Percentiles rank a stretch among this genome's conserved stretches.
Conservation (phyloP, 1,140 invertebrate genomes). For the Daktulosphaira vitifoliae region DNA sequence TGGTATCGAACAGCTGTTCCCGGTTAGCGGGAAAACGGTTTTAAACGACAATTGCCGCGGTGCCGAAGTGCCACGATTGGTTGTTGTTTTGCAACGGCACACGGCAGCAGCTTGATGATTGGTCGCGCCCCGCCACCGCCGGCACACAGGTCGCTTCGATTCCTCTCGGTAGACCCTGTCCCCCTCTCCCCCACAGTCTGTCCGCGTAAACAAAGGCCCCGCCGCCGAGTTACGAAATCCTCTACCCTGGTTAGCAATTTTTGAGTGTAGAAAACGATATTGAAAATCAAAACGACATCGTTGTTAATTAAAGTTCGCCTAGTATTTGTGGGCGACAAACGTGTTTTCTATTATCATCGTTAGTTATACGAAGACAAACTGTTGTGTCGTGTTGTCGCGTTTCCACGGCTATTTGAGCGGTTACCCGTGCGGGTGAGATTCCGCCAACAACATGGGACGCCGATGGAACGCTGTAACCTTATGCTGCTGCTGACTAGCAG, state of each 20-base stretch:
- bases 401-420: too few species aligned
- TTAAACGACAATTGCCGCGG: constrained; percentile 18
- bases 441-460: not conserved
- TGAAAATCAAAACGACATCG: too few species aligned
- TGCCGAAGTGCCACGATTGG: not conserved
- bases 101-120: constrained; percentile 3
- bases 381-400: too few species aligned
- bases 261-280: too few species aligned
- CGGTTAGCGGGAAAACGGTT: constrained; percentile 24
- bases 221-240: constrained; percentile 1
- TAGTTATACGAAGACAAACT: too few species aligned
- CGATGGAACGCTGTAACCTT: too few species aligned
- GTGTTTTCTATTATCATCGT: too few species aligned
- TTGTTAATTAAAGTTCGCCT: too few species aligned
- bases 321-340: too few species aligned
- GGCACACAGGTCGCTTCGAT: constrained; percentile 14
- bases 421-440: too few species aligned
- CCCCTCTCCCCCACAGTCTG: not conserved
- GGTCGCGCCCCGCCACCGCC: constrained; percentile 11
- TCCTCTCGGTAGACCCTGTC: not conserved
- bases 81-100: constrained; percentile 4
- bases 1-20: constrained; percentile 14
- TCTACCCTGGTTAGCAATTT: not conserved
- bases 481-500: too few species aligned
- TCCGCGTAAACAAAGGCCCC: constrained; percentile 25